Percentiles rank a stretch among this genome's conserved stretches.
Evolutionary conservation across 2,797 vertebrate genomes (phyloP).

Genomic region (Spheniscus humboldti): DNA sequence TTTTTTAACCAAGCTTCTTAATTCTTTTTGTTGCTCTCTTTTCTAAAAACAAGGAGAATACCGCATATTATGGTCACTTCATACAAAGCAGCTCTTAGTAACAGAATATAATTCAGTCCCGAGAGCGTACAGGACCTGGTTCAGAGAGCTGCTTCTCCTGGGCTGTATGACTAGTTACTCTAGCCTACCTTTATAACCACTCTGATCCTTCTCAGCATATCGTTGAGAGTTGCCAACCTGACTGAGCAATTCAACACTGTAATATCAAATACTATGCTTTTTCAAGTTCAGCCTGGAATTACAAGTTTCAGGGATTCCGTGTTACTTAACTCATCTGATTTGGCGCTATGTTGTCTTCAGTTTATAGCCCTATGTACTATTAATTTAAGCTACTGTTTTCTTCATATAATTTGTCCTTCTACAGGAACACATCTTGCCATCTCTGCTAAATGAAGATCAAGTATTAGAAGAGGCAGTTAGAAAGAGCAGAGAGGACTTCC

Average conservation of each 20-base stretch:
- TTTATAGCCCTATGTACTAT: not conserved
- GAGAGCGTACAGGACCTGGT: not conserved
- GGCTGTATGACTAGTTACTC: not conserved
- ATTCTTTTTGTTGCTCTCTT: not conserved
- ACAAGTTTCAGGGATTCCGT: not conserved
- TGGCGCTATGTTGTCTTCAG: not conserved
- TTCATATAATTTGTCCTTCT: not conserved
- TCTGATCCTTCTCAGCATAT: not conserved
- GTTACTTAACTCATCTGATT: not conserved
- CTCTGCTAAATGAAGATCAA: not conserved
- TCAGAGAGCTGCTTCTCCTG: not conserved
- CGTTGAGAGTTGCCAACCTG: not conserved
- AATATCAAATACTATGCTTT: not conserved
- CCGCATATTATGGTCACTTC: not conserved
- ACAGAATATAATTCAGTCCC: not conserved
- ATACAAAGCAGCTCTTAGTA: not conserved
- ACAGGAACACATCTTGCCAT: not conserved
- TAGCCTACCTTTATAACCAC: not conserved
- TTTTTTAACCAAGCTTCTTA: not conserved
- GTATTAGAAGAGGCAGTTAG: not conserved
- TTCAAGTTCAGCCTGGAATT: not conserved
- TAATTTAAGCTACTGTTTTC: not conserved
- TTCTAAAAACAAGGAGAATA: not conserved
- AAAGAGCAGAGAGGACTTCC: not conserved
- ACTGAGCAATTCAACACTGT: not conserved